Conservation (phyloP, 2,113 vertebrate genomes). For the Lycocorax pyrrhopterus region DNA sequence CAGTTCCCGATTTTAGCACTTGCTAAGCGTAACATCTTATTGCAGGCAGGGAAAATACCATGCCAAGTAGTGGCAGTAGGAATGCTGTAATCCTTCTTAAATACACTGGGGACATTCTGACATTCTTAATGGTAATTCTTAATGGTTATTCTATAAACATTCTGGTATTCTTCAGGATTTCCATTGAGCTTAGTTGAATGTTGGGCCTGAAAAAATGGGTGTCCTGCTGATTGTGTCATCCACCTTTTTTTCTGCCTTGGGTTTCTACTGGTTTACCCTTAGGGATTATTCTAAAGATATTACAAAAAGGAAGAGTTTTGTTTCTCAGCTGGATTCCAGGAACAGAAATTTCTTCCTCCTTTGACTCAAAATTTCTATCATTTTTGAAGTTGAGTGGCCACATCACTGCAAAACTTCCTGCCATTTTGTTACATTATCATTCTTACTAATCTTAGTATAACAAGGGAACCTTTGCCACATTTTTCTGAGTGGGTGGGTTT, state of each 20-base stretch:
- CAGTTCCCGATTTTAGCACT: constrained; percentile 13
- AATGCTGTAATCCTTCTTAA: constrained; percentile 33
- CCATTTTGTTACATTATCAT: background rate
- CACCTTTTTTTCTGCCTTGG: background rate
- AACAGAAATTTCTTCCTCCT: background rate
- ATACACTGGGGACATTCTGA: background rate
- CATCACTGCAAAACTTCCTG: background rate
- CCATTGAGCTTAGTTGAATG: background rate
- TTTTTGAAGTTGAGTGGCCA: background rate
- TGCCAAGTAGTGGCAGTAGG: background rate
- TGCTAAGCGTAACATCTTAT: background rate
- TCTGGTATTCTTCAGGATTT: background rate
- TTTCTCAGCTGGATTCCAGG: background rate
- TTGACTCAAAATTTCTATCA: background rate
- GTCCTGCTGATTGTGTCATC: background rate
- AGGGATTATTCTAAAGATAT: background rate
- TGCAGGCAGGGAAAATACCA: background rate
- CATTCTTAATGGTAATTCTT: background rate
- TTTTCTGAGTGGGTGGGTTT: background rate
- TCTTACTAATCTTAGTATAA: background rate
- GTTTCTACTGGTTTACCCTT: background rate
- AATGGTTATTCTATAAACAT: background rate
- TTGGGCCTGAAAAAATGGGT: background rate
- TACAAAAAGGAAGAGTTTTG: background rate
- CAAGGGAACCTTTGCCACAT: background rate